Conservation (phyloP, 2,888 invertebrate species). For the Catocala fraxini region DNA sequence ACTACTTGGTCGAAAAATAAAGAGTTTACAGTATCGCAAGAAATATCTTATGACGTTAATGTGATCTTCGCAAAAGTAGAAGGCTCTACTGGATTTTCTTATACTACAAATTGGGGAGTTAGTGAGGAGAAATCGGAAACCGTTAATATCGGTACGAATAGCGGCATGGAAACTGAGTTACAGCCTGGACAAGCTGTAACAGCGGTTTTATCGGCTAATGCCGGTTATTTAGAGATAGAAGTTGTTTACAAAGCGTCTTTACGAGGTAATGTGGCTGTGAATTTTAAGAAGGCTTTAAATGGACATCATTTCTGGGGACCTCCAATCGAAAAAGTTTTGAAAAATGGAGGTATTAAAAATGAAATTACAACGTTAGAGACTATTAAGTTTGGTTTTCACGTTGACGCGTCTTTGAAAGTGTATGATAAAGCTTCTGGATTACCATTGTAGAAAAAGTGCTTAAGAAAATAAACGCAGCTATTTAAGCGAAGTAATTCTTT, state of each 20-base stretch:
- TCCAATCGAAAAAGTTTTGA: conserved; percentile 62
- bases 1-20: conserved; percentile 67
- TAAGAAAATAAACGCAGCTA: not conserved
- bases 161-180: conserved; percentile 70
- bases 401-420: conserved; percentile 69
- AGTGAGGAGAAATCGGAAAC: conserved; percentile 70
- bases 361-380: conserved; percentile 59
- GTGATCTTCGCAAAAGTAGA: conserved; percentile 64
- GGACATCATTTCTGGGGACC: conserved; percentile 77
- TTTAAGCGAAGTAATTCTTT: too few relatives aligned
- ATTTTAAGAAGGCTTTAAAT: conserved; percentile 60
- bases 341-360: conserved; percentile 58
- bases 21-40: conserved; percentile 65
- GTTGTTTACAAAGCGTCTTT: conserved; percentile 63
- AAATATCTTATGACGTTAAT: conserved; percentile 70
- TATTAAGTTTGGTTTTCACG: conserved; percentile 66
- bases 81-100: conserved; percentile 67
- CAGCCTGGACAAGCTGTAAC: conserved; percentile 68
- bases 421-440: conserved; percentile 65
- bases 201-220: conserved; percentile 68
- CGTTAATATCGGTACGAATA: conserved; percentile 66
- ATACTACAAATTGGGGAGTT: conserved; percentile 66
- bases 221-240: conserved; percentile 68
- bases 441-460: conserved; percentile 48
- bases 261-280: conserved; percentile 71